Evolutionary conservation across 2,797 vertebrate genomes (phyloP), one percentile per base, ranked within the genome.

Genomic region (Austrolebias charrua): DNA sequence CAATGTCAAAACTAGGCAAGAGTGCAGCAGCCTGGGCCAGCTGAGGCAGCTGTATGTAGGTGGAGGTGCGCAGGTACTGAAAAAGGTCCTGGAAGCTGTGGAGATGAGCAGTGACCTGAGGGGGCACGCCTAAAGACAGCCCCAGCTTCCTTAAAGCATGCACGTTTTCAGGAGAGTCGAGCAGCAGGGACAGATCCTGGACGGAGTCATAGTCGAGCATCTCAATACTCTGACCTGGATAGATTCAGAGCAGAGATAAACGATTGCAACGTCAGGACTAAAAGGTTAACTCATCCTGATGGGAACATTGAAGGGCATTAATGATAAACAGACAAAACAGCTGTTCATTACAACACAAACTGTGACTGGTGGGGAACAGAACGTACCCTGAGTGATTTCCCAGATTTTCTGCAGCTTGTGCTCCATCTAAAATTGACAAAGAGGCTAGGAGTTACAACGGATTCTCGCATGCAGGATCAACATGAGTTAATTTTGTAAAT

Each of bases 41-140:
- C 29, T 88, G 85, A 35, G 87, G 86, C 73, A 89, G 73, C 38
- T 85, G 76, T 8, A 76, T 88, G 72, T 86, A 83, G 14, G 82
- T 89, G 67, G 89, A 90, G 38, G 87, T 87, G 46, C 80, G 70
- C 51, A 90, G 82, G 64, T 90, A 88, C 54, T 84, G 83, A 52
- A 89, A 90, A 46, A 91, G 81, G 48, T 91, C 88, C 71, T 83
- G 81, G 64, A 90, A 89, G 57, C 75, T 66, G 20, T 56, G 60
- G 35, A 91, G 71, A 57, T 83, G 85, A 63, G 44, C 9, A 1
- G 81, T 59, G 44, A 90, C 63, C 69, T 83, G 82, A 46, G 84
- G 81, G 1, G 86, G 75, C 61, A 89, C 78, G 2, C 82, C 86
- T 44, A 91, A 49, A 53, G 80, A 79, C 31, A 63, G 44, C 0